Base-by-base conservation (phyloP, 2,888 invertebrate species). In the Julus scanicus region DNA sequence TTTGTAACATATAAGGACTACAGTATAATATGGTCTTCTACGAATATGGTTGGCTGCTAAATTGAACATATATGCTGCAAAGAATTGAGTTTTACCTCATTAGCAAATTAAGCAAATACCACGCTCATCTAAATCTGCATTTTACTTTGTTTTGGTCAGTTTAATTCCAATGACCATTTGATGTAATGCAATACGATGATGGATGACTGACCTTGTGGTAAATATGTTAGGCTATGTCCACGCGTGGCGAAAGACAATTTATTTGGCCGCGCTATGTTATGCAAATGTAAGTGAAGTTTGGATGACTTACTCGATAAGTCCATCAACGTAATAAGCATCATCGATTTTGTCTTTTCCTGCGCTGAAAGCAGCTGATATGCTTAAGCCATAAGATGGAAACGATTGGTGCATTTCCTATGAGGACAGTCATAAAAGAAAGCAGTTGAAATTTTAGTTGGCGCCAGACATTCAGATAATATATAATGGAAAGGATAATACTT, bases 291-390 rank as follows among this genome's bases (percentile, higher is more conserved):
- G 6, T 84, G n/a, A 84, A 29, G n/a, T 17, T 39, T 17, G 15
- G 44, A 15, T 84, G 39, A 84, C 86, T 86, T 20, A 86, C 86
- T 86, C 48, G 4, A 48, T 1, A 40, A 86, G 86, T 44, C 44
- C 44, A 37, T 86, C 44, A 40, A 86, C 86, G 15, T 86, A 29
- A 49, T 86, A 86, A 48, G 48, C 86, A 4, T 86, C 29, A 49
- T 86, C 86, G 48, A 86, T 86, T 86, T 86, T 86, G n/a, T 86
- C 86, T 48, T 86, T 86, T 49, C 86, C 86, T 29, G 86, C 86
- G 48, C 86, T 86, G 20, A 86, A 40, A 49, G 86, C 86, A 17
- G 86, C 86, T 15, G 86, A 86, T 13, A 86, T 40, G 29, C 48
- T 86, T 15, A 86, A 20, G 39, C 48, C 48, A 86, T 86, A 86